These are phyloP conservation scores for Columba livia DNA, from an alignment of 2,113 vertebrate species.

Conservation along the genomic window DNA sequence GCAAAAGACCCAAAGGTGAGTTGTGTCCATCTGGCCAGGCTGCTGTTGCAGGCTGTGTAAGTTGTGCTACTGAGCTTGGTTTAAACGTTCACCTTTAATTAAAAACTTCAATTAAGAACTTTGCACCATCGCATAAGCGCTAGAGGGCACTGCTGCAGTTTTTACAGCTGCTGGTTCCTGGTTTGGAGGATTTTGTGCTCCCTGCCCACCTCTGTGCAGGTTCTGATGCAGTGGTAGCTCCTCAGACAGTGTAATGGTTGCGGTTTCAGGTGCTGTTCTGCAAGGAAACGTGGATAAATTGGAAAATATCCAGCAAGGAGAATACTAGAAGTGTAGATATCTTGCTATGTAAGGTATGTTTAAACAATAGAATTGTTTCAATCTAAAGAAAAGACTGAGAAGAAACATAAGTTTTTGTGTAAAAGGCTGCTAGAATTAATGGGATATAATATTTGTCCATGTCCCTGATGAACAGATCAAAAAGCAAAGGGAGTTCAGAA, in stretches of 20 bases:
- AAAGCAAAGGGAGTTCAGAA: background rate
- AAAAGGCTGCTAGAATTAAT: background rate
- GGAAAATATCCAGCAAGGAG: background rate
- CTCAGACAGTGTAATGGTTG: background rate
- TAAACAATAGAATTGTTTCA: background rate
- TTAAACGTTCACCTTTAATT: background rate
- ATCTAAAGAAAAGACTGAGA: background rate
- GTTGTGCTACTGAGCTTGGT: background rate
- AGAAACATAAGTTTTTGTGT: background rate
- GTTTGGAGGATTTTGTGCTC: background rate
- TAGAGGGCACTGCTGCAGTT: conserved; percentile 26
- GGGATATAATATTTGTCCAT: accelerated
- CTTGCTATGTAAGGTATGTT: background rate
- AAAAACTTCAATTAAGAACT: background rate
- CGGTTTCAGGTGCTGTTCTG: background rate
- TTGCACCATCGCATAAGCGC: accelerated
- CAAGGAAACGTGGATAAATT: background rate
- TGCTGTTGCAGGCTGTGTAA: background rate
- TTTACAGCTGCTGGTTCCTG: background rate
- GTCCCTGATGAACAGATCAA: background rate
- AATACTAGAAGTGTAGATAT: background rate
- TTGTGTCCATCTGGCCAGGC: background rate
- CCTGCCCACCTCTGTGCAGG: no score
- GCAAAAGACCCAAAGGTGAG: background rate
- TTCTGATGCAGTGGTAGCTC: background rate